These are phyloP conservation scores for Phaethon lepturus DNA, from an alignment of 2,113 vertebrate genomes.

Conservation along the genomic window DNA sequence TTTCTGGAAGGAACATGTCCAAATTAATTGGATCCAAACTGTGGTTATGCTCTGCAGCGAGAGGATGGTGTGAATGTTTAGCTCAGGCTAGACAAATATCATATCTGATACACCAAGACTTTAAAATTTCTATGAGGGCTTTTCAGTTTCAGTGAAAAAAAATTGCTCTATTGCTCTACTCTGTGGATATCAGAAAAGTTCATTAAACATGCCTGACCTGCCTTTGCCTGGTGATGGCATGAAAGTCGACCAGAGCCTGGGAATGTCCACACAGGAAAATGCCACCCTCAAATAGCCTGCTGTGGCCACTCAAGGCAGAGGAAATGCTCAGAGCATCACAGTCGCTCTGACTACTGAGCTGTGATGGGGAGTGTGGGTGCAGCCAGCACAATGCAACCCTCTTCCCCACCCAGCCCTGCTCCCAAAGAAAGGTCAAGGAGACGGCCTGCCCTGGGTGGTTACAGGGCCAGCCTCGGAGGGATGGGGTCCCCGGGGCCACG, in stretches of 20 bases:
- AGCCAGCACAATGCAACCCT: not conserved
- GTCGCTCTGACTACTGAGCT: not conserved
- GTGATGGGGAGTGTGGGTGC: too few relatives aligned
- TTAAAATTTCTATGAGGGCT: not conserved
- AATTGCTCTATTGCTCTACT: accelerated
- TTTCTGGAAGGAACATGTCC: not conserved
- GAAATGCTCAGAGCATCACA: not conserved
- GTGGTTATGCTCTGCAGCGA: not conserved
- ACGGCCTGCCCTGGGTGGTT: not conserved
- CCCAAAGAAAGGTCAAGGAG: not conserved
- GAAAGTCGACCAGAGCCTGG: not conserved
- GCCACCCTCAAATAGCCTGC: too few relatives aligned
- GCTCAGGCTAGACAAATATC: not conserved
- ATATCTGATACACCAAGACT: accelerated
- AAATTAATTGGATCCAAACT: not conserved
- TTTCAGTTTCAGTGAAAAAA: not conserved
- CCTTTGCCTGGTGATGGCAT: not conserved
- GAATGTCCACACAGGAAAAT: too few relatives aligned
- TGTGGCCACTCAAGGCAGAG: accelerated
- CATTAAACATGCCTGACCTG: accelerated
- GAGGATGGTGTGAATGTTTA: not conserved
- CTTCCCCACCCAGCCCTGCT: not conserved
- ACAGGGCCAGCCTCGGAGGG: too few relatives aligned
- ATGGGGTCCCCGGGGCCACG: accelerated
- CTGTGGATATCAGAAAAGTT: not conserved